Conservation (phyloP, 1,140 invertebrate species). For the Potamilus streckersoni region DNA sequence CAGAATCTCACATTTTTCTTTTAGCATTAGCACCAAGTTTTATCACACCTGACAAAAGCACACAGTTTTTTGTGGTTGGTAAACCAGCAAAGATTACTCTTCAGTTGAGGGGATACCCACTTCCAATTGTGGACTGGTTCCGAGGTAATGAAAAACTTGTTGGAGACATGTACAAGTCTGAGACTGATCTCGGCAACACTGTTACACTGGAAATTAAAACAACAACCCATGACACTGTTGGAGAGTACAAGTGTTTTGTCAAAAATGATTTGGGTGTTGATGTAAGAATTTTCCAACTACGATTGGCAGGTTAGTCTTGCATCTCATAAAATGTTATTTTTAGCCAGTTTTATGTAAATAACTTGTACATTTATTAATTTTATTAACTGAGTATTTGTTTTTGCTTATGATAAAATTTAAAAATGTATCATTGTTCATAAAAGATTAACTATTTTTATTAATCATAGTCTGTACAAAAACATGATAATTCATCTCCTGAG, state of each 20-base stretch:
- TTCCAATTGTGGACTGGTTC: conserved; percentile 80
- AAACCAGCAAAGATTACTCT: conserved; percentile 45
- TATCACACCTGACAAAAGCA: conserved; percentile 29
- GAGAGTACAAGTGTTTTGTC: conserved; percentile 92
- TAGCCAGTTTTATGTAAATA: no score
- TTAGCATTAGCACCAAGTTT: conserved; percentile 51
- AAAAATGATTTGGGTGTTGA: conserved; percentile 91
- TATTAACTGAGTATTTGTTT: no score
- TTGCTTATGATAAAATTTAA: no score
- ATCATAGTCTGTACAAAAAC: no score
- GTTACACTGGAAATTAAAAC: conserved; percentile 55
- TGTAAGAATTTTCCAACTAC: conserved; percentile 83
- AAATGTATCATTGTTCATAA: no score
- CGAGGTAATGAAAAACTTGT: conserved; percentile 85
- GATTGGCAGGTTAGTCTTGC: conserved; percentile 76
- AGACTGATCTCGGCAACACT: conserved; percentile 76
- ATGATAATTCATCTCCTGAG: no score
- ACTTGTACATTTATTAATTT: no score
- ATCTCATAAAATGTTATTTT: no score
- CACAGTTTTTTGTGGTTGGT: conserved; percentile 51
- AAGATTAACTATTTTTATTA: no score
- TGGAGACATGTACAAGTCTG: conserved; percentile 83
- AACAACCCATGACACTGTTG: conserved; percentile 78
- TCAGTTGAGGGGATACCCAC: conserved; percentile 46
- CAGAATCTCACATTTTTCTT: conserved; percentile 3